Evolutionary conservation across 2,113 vertebrate genomes (phyloP).

Genomic region (Paradoxurus hermaphroditus): DNA sequence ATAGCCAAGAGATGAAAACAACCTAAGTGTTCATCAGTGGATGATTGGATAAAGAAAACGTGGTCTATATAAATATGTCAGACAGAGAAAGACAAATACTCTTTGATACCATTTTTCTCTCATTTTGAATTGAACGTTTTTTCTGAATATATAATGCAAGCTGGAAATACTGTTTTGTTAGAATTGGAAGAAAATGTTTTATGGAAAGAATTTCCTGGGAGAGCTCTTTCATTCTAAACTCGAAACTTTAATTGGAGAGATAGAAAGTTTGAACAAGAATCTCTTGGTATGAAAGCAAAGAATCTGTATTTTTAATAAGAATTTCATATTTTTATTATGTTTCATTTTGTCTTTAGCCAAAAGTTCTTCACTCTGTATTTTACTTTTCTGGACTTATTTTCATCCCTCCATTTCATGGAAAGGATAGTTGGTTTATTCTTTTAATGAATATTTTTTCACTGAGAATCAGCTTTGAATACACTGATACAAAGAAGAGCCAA

Average conservation of each 20-base stretch:
- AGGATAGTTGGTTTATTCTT: not conserved
- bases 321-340: not conserved
- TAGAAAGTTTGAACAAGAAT: not conserved
- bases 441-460: not conserved
- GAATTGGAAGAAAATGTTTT: not conserved
- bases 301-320: not conserved
- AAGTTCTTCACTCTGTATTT: not conserved
- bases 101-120: not conserved
- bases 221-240: not conserved
- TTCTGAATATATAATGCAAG: not conserved
- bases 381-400: not conserved
- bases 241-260: not conserved
- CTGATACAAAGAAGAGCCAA: not conserved
- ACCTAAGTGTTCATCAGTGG: not conserved
- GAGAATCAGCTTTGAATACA: not conserved
- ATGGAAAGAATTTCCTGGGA: not conserved
- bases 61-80: not conserved
- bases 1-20: not conserved
- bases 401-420: not conserved
- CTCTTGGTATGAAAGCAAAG: not conserved
- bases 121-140: not conserved
- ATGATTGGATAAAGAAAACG: not conserved
- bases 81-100: not conserved
- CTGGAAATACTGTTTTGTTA: not conserved
- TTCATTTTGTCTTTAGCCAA: not conserved